Conservation (phyloP, 2,888 invertebrate species). For the Pyrochroa serraticornis region DNA sequence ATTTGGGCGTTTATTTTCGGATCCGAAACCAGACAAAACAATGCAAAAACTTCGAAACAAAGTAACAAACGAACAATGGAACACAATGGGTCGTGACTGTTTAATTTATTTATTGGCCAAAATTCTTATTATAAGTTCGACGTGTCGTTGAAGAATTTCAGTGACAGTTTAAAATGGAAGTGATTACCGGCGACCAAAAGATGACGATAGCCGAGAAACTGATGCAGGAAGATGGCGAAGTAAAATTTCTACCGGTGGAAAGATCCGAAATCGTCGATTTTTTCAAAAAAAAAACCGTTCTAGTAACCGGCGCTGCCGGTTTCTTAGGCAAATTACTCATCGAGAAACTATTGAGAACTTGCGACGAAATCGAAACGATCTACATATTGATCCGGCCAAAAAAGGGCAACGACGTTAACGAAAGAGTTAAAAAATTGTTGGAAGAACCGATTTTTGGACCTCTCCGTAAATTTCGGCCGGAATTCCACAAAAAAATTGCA, state of each 20-base stretch:
- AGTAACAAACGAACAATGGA: too few species aligned
- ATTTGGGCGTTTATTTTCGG: too few species aligned
- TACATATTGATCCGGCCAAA: slow-evolving; percentile 49
- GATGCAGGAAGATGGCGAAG: slow-evolving; percentile 49
- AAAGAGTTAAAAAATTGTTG: slow-evolving; percentile 62
- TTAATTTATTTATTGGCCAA: too few species aligned
- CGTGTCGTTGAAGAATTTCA: too few species aligned
- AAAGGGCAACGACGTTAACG: slow-evolving; percentile 43
- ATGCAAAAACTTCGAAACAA: too few species aligned
- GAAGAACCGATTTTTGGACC: slow-evolving; percentile 60
- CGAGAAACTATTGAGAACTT: slow-evolving; percentile 49
- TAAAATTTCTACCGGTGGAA: slow-evolving; percentile 52
- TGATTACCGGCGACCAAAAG: slow-evolving; percentile 52
- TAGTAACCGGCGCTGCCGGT: slow-evolving; percentile 54
- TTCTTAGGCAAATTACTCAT: slow-evolving; percentile 54
- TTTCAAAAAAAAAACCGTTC: slow-evolving; percentile 47
- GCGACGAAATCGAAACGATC: slow-evolving; percentile 49
- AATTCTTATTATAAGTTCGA: too few species aligned
- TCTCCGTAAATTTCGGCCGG: background rate
- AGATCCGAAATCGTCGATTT: slow-evolving; percentile 46
- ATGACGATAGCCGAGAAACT: slow-evolving; percentile 55
- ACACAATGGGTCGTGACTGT: too few species aligned
- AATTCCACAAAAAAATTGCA: background rate
- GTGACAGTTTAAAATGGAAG: slow-evolving; percentile 14
- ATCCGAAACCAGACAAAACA: too few species aligned